These are phyloP conservation scores for Gorilla gorilla DNA, from an alignment of 2,113 vertebrate genomes.

Conservation along the genomic window DNA sequence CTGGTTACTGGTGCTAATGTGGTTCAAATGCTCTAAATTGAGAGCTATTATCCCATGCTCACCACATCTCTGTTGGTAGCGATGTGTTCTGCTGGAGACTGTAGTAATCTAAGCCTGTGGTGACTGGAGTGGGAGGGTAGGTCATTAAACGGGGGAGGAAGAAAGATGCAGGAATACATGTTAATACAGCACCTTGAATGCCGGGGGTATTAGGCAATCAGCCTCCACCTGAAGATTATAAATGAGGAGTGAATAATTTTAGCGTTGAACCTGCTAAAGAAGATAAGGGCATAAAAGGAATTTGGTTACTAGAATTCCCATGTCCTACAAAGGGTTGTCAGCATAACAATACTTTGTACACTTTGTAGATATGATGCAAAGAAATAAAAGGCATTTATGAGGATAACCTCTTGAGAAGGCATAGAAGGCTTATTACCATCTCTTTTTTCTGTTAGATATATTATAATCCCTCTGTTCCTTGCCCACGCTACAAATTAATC, in stretches of 20 bases:
- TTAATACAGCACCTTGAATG: not conserved
- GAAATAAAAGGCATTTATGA: not conserved
- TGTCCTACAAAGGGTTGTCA: not conserved
- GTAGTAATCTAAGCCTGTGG: not conserved
- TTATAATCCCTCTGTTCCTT: not conserved
- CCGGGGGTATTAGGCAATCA: not conserved
- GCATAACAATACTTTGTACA: not conserved
- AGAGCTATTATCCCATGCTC: not conserved
- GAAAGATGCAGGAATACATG: not conserved
- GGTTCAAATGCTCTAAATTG: not conserved
- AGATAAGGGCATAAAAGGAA: not conserved
- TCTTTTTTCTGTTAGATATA: not conserved
- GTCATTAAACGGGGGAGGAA: not conserved
- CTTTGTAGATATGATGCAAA: not conserved
- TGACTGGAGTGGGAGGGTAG: not conserved
- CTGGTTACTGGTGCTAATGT: not conserved
- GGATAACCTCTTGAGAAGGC: not conserved
- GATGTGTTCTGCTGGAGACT: not conserved
- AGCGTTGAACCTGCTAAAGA: not conserved
- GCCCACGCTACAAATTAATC: not conserved
- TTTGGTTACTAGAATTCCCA: not conserved
- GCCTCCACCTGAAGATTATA: not conserved
- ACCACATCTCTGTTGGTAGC: not conserved
- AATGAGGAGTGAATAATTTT: not conserved
- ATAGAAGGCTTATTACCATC: not conserved